Base-by-base conservation (phyloP, 2,113 vertebrate species). In the Melanerpes formicivorus region DNA sequence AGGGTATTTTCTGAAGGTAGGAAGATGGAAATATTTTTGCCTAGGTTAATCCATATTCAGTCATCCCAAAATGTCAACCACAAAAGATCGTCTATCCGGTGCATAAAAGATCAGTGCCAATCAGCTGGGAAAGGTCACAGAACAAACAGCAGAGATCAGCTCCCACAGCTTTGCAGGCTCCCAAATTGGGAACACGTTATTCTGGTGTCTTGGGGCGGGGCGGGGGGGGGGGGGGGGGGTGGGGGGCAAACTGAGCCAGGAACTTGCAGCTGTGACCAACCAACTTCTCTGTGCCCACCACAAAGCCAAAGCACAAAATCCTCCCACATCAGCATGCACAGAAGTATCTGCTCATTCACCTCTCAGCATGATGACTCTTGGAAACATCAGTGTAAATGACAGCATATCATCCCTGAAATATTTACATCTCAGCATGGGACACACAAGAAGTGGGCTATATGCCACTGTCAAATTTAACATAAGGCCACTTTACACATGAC, bases 111-210 rank as follows among this genome's bases (percentile, higher is more conserved):
- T 93, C 90, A 95, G 93, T 86, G 95, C 92, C 92, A 95, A 88
- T 91, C 90, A 91, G 72, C 80, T 90, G 63, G 85, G 91, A 96
- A 95, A 95, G 93, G 94, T 93, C 96, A 95, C 54, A 69, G 85
- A 91, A 85, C 94, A 96, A 94, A 96, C 54, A 91, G 72, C 40
- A 54, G 84, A 71, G 91, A 93, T 71, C 87, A 85, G 5, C 25
- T 93, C 94, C 82, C 89, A 52, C 64, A 71, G 91, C 81, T 89
- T 89, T 86, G 58, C 2, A 0, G 37, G 62, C 25, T 93, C 91
- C 82, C 34, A 19, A 30, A 64, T 54, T 48, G 27, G 85, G 94
- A 91, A 88, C 40, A 54, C 1, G 4, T 60, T 74, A 66, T 71
- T 95, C 67, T 0, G 0, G 30, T 13, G 67, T 25, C 88, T 66